Conservation (phyloP, 2,113 vertebrate genomes). For the Tenrec ecaudatus region DNA sequence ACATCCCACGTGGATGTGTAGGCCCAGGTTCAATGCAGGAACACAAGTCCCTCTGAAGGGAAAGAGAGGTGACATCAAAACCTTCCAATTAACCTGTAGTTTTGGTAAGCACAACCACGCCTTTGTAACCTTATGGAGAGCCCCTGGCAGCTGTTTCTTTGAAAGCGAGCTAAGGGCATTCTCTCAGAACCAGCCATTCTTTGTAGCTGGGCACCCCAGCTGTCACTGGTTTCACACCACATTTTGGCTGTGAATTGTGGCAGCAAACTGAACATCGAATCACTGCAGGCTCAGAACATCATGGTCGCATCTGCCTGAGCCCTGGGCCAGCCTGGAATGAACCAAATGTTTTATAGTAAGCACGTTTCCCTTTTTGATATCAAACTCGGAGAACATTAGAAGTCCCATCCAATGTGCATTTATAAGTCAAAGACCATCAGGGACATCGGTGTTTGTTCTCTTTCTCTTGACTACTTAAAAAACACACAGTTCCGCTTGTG, state of each 20-base stretch:
- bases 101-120: neutral
- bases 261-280: neutral
- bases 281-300: neutral
- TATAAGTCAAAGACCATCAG: conserved; percentile 22
- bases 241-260: neutral
- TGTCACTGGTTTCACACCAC: neutral
- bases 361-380: neutral
- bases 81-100: neutral
- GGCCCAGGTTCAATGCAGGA: neutral
- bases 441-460: neutral
- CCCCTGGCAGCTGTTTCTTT: neutral
- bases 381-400: conserved; percentile 35
- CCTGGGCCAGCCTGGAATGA: neutral
- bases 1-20: no score
- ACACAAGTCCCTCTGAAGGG: neutral
- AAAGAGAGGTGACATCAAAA: neutral
- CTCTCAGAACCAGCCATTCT: neutral
- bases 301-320: neutral
- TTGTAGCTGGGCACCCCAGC: neutral
- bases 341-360: neutral
- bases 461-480: conserved; percentile 33
- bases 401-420: neutral
- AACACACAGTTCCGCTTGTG: neutral
- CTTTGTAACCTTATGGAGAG: neutral
- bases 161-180: conserved; percentile 16